These are phyloP conservation scores for Pterophyllum scalare DNA, from an alignment of 2,113 vertebrate species.

Conservation along the genomic window DNA sequence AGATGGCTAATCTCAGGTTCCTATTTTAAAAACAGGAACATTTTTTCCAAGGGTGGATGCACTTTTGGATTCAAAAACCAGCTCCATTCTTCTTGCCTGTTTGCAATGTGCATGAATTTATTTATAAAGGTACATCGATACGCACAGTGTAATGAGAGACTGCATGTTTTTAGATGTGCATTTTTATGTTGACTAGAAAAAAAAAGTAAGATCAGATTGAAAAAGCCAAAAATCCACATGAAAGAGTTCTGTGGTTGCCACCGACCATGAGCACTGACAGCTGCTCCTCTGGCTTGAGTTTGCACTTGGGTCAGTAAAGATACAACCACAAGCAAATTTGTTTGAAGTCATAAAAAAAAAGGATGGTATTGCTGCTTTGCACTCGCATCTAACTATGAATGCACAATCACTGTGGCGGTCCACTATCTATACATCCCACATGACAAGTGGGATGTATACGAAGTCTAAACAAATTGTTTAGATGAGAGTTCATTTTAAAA, in stretches of 20 bases:
- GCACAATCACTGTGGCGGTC: background rate
- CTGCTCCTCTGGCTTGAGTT: slow-evolving; percentile 10
- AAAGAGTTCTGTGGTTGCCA: background rate
- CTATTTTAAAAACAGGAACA: background rate
- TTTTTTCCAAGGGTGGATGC: background rate
- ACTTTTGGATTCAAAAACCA: background rate
- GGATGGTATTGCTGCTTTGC: background rate
- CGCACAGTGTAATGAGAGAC: background rate
- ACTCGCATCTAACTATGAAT: background rate
- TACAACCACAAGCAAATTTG: slow-evolving; percentile 1
- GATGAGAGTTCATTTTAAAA: background rate
- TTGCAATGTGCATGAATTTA: background rate
- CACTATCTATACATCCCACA: background rate
- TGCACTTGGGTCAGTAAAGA: background rate
- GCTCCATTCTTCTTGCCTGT: background rate
- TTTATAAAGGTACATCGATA: background rate
- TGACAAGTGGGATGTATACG: background rate
- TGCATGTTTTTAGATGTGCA: background rate
- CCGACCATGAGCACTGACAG: slow-evolving; percentile 2
- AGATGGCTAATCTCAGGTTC: background rate
- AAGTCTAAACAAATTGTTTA: background rate
- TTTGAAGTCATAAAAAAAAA: background rate
- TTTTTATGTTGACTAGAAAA: background rate
- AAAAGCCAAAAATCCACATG: slow-evolving; percentile 2
- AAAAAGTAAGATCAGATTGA: background rate